Conservation (phyloP, 2,888 invertebrate species). For the Iselma pallidipennis region DNA sequence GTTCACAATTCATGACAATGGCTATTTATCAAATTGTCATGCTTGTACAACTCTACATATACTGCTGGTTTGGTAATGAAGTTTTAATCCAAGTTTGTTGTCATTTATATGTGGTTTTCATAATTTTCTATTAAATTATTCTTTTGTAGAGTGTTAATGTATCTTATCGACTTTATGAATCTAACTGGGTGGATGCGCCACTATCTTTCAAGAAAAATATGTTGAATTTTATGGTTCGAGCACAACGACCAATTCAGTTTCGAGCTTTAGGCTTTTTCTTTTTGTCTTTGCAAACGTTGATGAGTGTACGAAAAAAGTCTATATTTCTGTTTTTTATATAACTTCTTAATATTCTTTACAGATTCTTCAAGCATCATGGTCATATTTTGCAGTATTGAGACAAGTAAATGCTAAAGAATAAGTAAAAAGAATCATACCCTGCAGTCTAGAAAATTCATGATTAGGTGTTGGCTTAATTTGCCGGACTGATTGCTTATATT, state of each 20-base stretch:
- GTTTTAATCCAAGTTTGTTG: too few species aligned
- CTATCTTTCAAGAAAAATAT: neutral
- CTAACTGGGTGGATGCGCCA: neutral
- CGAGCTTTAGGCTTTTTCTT: slow-evolving; percentile 1
- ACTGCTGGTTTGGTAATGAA: slow-evolving; percentile 15
- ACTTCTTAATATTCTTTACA: too few species aligned
- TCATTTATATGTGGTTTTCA: too few species aligned
- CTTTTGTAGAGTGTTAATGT: too few species aligned
- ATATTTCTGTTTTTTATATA: neutral
- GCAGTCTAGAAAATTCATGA: too few species aligned
- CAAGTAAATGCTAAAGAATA: too few species aligned
- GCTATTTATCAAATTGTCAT: neutral
- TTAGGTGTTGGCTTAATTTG: too few species aligned
- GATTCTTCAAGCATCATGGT: too few species aligned
- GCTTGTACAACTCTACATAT: slow-evolving; percentile 7
- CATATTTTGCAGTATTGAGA: too few species aligned
- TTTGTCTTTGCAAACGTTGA: slow-evolving; percentile 1
- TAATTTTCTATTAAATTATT: too few species aligned
- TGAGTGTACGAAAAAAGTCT: neutral
- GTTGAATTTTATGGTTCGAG: neutral
- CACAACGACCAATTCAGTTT: neutral
- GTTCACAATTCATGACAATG: slow-evolving; percentile 4
- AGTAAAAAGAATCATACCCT: too few species aligned
- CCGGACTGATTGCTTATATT: too few species aligned
- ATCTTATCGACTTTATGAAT: neutral